Evolutionary conservation across 2,888 invertebrate species (phyloP), one percentile per base, ranked within the genome.

Genomic region (Galerucella pusilla): DNA sequence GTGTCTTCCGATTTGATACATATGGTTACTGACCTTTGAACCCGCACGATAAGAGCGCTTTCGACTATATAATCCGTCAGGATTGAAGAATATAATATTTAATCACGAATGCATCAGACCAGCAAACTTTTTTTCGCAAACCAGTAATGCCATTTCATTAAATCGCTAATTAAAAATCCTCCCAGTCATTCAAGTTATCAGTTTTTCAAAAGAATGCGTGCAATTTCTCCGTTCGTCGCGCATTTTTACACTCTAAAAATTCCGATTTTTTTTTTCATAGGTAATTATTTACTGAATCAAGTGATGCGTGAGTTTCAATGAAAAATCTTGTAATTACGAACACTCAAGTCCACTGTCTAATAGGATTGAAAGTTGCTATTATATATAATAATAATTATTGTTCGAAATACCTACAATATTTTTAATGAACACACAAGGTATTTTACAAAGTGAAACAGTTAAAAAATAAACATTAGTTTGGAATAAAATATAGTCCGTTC

Each of bases 181-280:
- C n/a, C 4, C 9, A 52, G 14, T 52, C 52, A 52, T 52, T 14
- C 6, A 52, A n/a, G 14, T n/a, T 7, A 52, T 52, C 7, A 9
- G 52, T n/a, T 52, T 52, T n/a, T 52, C 5, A 52, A 49, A 49
- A 49, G 14, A 12, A 49, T 49, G 12, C 14, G 14, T 49, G 5
- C 20, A 57, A 20, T 65, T 45, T 65, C 64, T 46, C 46, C 6
- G 10, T 61, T 35, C 35, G 61, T 61, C 61, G 25, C 45, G 16
- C 42, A 63, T 46, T 49, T 57, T 57, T 65, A 45, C 64, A 65
- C 45, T 65, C 64, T 65, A 16, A 64, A 64, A 46, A 16, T 65
- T 46, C 20, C 46, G 25, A 54, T 42, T 45, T 46, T 64, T 65
- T 65, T 63, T 10, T 16, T 12, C 14, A 49, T 49, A 49, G 49